phyloP scores from a whole-genome alignment of 2,113 vertebrate genomes.

The Zosterops pallidus region DNA sequence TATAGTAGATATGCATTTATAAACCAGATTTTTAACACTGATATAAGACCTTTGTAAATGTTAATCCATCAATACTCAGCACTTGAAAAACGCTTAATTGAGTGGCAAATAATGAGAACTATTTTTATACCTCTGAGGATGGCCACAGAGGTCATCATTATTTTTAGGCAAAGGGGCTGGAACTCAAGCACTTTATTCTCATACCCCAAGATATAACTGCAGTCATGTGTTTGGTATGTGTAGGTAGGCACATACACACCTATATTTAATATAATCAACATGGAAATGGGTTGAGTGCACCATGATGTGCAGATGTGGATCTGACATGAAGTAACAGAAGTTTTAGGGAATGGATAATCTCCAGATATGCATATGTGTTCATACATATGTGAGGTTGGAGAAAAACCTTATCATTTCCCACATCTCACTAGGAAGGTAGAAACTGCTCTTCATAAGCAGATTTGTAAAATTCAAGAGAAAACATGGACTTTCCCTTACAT shows the following conservation, averaged over 20 bases:
- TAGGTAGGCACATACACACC: not conserved
- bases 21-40: not conserved
- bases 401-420: not conserved
- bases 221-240: not conserved
- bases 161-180: not conserved
- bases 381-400: accelerated
- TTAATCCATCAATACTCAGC: not conserved
- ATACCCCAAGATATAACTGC: not conserved
- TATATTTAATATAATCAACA: not conserved
- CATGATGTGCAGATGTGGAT: not conserved
- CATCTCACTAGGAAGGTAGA: not conserved
- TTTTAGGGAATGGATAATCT: not conserved
- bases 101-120: not conserved
- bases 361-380: not conserved
- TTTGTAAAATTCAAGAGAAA: not conserved
- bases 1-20: not conserved
- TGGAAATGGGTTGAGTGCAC: not conserved
- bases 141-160: not conserved
- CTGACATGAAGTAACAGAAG: not conserved
- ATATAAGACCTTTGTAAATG: not conserved
- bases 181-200: not conserved
- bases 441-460: not conserved
- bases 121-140: not conserved
- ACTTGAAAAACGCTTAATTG: not conserved
- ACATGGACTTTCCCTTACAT: accelerated